Conservation (phyloP, 1,140 invertebrate genomes). For the Drosophila sturtevanti region DNA sequence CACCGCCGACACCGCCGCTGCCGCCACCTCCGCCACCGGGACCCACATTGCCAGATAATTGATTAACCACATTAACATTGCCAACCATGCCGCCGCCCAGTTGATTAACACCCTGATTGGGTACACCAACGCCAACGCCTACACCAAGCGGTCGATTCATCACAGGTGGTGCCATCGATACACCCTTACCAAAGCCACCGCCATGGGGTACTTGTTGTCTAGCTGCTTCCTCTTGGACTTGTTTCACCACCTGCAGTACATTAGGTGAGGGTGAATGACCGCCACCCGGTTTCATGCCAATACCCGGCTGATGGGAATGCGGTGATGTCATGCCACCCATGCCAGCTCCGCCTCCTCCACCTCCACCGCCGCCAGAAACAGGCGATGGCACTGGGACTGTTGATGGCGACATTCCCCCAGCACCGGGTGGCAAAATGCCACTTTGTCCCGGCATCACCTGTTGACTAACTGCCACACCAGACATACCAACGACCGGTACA, state of each 20-base stretch:
- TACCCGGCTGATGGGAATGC: conserved; percentile 86
- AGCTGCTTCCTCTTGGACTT: conserved; percentile 96
- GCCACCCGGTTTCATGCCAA: conserved; percentile 87
- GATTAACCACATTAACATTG: conserved; percentile 42
- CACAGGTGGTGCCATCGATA: conserved; percentile 87
- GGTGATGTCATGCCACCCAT: conserved; percentile 75
- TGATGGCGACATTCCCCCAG: conserved; percentile 84
- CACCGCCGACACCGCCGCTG: conserved; percentile 42
- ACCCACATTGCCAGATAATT: conserved; percentile 45
- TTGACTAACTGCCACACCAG: conserved; percentile 70
- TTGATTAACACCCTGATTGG: conserved; percentile 60
- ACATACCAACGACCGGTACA: conserved; percentile 65
- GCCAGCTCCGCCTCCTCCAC: conserved; percentile 28
- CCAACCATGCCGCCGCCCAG: conserved; percentile 57
- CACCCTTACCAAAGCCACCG: conserved; percentile 87
- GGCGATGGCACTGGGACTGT: conserved; percentile 81
- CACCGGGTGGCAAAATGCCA: conserved; percentile 54
- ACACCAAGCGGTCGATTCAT: conserved; percentile 84
- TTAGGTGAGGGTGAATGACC: conserved; percentile 90
- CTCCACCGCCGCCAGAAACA: conserved; percentile 48
- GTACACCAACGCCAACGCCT: conserved; percentile 36
- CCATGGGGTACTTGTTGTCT: conserved; percentile 90
- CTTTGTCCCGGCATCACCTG: conserved; percentile 76
- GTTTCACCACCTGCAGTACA: conserved; percentile 93
- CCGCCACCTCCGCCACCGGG: conserved; percentile 38